Evolutionary conservation across 2,888 invertebrate species (phyloP), one percentile per base, ranked within the genome.

Genomic region (Craniophora ligustri): DNA sequence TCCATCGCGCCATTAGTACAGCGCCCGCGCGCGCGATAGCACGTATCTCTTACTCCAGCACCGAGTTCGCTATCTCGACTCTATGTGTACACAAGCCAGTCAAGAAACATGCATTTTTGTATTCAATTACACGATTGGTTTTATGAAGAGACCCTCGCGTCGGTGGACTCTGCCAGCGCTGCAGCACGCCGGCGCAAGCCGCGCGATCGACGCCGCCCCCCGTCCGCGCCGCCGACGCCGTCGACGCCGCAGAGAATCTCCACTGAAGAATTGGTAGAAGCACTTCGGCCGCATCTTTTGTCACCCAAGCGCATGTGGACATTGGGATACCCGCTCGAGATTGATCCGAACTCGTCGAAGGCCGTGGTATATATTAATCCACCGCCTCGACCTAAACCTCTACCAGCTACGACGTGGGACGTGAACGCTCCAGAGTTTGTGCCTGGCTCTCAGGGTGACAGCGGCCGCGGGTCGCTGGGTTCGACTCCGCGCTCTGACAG

Each of bases 321-420:
- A 8, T 92, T 96, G 63, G 97, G 97, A 1, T 97, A 95, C 78
- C 97, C 97, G 0, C 89, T 96, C 5, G 95, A 96, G 73, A 94
- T 95, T 62, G 93, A 93, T 40, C 84, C 93, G 7, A 92, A 94
- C 65, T 95, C 95, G 2, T 95, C 94, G 30, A 93, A 94, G 72
- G 96, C 95, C 5, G 94, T 96, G 68, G 94, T 96, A 47, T 95
- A 95, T 79, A 95, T 95, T 50, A 90, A 90, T 75, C 93, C 94
- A 47, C 87, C 94, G 75, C 94, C 94, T 53, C 90, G 93, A 67
- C 87, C 91, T 64, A 84, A 88, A 76, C 85, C 83, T 55, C 67
- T 81, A 42, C 81, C 84, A 63, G 84, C 88, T 61, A 85, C 87
- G 41, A 70, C 85, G 21, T 94, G 95, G 80, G 95, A 96, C 76